Evolutionary conservation across 2,888 invertebrate species (phyloP), one percentile per base, ranked within the genome.

Genomic region (Catocala nupta): DNA sequence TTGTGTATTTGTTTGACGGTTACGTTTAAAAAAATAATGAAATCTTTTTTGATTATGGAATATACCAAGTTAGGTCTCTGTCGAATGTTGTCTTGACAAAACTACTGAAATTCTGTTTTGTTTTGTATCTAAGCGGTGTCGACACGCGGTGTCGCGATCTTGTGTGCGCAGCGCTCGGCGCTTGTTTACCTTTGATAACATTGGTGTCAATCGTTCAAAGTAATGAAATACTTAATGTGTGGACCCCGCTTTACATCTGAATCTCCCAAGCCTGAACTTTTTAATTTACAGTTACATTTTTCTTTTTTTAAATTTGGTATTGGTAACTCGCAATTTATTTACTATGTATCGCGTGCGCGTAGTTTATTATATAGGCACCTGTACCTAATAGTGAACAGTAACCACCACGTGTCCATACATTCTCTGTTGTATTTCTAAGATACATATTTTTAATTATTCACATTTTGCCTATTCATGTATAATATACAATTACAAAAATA

Each of bases 401-500:
- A 82, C 80, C 85, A 89, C 85, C 75, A 77, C 81, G 83, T 88
- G 84, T 87, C 87, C 86, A 77, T 79, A 82, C 69, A 71, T 74
- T 84, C 79, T 86, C 75, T 88, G 82, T 86, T 88, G 85, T 92
- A 91, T 87, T 86, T 87, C 83, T 90, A 90, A 87, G 85, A 85
- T 90, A 89, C 88, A 88, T 90, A 88, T 91, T 92, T 90, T 91
- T 90, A 91, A 90, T 88, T 84, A 90, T 89, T 91, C 93, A 93
- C 93, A 88, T 90, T 92, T 93, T 92, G 92, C 90, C 92, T 93
- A 93, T 92, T 92, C 92, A 90, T 93, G 91, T 92, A 90, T 91
- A 90, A 92, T 92, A 93, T 93, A 93, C 90, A 91, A 92, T 89
- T 90, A 89, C 81, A 89, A 90, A 90, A 86, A 60, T 54, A 88